A percentile compares a stretch with the other conserved stretches of the same genome.
These are phyloP conservation scores for Heliothis virescens DNA, from an alignment of 1,140 invertebrate species.

Conservation along the genomic window DNA sequence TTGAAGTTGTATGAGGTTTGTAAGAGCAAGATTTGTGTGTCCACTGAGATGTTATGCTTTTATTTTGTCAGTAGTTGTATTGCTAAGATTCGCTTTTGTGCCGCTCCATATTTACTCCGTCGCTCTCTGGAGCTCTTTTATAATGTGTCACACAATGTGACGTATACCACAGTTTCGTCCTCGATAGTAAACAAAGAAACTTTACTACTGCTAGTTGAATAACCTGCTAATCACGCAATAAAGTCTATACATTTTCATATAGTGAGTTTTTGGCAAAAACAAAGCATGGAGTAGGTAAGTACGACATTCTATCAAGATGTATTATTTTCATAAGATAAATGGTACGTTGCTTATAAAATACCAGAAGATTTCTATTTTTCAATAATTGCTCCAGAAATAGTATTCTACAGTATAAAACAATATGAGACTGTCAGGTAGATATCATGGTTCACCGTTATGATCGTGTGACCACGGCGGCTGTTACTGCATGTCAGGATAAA, in stretches of 20 bases:
- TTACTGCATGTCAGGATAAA: slow-evolving; percentile 21
- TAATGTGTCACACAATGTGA: not conserved
- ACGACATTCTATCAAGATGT: too few relatives aligned
- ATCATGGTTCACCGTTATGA: too few relatives aligned
- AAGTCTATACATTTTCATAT: too few relatives aligned
- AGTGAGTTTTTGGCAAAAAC: too few relatives aligned
- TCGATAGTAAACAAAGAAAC: too few relatives aligned
- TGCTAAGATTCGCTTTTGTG: slow-evolving; percentile 1
- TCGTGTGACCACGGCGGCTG: not conserved
- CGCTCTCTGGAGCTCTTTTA: not conserved
- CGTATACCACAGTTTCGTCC: not conserved
- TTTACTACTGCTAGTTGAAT: too few relatives aligned
- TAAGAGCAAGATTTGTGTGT: slow-evolving; percentile 10
- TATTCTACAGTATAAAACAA: not conserved
- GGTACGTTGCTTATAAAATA: too few relatives aligned
- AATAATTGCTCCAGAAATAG: not conserved
- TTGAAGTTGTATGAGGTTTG: slow-evolving; percentile 26
- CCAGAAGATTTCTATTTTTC: too few relatives aligned
- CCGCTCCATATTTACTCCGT: not conserved
- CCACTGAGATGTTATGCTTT: not conserved
- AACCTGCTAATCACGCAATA: too few relatives aligned
- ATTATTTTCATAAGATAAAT: too few relatives aligned
- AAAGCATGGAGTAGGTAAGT: too few relatives aligned
- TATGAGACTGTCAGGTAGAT: not conserved
- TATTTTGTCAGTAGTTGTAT: not conserved